Evolutionary conservation across 2,888 invertebrate genomes (phyloP).

Genomic region (Pocota personata): DNA sequence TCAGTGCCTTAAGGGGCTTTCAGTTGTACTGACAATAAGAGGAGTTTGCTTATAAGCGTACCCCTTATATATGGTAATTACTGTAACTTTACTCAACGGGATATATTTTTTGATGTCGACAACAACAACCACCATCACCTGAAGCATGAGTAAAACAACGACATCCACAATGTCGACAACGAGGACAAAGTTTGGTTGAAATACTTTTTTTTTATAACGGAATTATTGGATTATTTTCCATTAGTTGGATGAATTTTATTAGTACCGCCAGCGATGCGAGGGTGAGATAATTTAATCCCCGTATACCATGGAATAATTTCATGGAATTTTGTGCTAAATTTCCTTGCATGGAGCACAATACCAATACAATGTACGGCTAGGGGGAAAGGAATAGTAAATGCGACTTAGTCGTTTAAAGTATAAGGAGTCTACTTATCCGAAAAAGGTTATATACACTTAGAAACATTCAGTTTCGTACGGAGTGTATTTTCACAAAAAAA

Average conservation of each 20-base stretch:
- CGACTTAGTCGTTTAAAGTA: not conserved
- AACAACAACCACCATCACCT: not conserved
- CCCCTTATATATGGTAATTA: too few species aligned
- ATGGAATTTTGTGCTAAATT: constrained; percentile 7
- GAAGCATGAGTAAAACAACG: not conserved
- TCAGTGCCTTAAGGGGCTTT: too few species aligned
- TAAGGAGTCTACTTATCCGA: not conserved
- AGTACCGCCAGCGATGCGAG: not conserved
- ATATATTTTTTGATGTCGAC: constrained; percentile 6
- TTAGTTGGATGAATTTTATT: constrained; percentile 42
- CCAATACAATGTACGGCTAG: not conserved
- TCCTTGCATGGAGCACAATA: not conserved
- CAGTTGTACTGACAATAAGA: too few species aligned
- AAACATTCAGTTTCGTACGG: too few species aligned
- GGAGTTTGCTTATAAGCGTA: too few species aligned
- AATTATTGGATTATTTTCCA: constrained; percentile 42
- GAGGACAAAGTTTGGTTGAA: constrained; percentile 42
- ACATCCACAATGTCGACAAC: not conserved
- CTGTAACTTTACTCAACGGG: not conserved
- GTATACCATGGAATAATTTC: not conserved
- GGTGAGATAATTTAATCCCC: constrained; percentile 17
- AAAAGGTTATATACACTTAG: too few species aligned
- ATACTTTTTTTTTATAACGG: constrained; percentile 13
- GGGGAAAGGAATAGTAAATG: not conserved
- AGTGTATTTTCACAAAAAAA: too few species aligned